phyloP scores from a whole-genome alignment of 2,888 invertebrate genomes.

The Trilocha varians region DNA sequence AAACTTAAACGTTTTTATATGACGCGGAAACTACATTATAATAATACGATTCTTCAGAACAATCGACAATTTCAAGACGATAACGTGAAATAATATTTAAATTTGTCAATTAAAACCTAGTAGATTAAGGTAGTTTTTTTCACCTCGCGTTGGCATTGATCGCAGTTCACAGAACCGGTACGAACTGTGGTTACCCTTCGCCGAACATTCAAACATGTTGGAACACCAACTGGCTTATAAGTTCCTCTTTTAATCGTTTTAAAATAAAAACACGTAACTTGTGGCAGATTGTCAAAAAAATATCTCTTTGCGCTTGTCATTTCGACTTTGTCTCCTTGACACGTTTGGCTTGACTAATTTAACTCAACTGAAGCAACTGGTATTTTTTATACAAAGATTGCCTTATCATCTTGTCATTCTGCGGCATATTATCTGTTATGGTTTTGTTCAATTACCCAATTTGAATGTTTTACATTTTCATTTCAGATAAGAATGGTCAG shows the following conservation, averaged over 20 bases:
- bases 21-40: no score
- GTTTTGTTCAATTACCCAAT: background rate
- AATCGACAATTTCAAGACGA: background rate
- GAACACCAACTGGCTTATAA: constrained; percentile 21
- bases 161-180: constrained; percentile 64
- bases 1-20: no score
- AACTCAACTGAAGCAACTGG: background rate
- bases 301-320: background rate
- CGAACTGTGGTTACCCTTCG: constrained; percentile 63
- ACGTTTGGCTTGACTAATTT: background rate
- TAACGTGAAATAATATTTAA: constrained; percentile 2
- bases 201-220: constrained; percentile 37
- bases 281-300: background rate
- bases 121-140: constrained; percentile 50
- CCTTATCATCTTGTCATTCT: background rate
- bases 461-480: constrained; percentile 5
- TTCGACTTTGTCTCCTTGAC: background rate
- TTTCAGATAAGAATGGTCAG: constrained; percentile 66
- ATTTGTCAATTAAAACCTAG: constrained; percentile 15
- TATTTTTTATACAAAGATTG: background rate
- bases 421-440: background rate
- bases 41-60: background rate
- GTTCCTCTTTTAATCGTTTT: constrained; percentile 1
- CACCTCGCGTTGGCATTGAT: constrained; percentile 64
- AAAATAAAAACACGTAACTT: constrained; percentile 1